Evolutionary conservation across 2,113 vertebrate species (phyloP), one percentile per base, ranked within the genome.

Genomic region (Albula goreensis): DNA sequence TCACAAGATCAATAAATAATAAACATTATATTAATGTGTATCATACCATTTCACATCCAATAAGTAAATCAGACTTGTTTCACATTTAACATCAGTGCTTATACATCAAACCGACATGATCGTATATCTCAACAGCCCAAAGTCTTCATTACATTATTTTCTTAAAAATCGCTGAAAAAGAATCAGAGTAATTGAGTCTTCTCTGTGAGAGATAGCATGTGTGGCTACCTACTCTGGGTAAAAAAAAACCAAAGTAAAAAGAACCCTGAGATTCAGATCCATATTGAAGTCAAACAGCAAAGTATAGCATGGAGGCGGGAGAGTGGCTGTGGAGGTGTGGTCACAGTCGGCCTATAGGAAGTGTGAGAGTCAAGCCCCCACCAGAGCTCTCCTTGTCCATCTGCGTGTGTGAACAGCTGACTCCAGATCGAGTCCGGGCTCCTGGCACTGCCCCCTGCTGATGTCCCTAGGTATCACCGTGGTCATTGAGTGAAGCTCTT

Each of bases 401-500:
- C n/a, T 63, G 56, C 12, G 19, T 52, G 25, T 48, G 56, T 41
- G 48, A 60, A 48, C 25, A 22, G 70, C 70, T 31, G 70, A 74
- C 3, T n/a, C 70, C 70, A 41, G 31, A 41, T 41, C 31, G 31
- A 41, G 31, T 41, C 31, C 31, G 31, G 31, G 31, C 31, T 41
- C 70, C 0, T 31, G 3, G n/a, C 5, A 31, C 22, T 9, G 25
- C n/a, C 52, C 50, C 80, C 51, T 19, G 51, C 50, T 25, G 50
- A 19, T 31, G n/a, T 31, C 7, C 51, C n/a, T 56, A 11, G 5
- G 22, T n/a, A 8, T 80, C 50, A 86, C 7, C 8, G 82, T 15
- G 93, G 89, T 99, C 95, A 99, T 92, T 99, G 98, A 88, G 98
- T 99, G 93, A 99, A 99, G 92, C 98, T 99, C 94, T 98, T 98